Evolutionary conservation across 2,888 invertebrate genomes (phyloP).

Genomic region (Drosophila prostipennis): DNA sequence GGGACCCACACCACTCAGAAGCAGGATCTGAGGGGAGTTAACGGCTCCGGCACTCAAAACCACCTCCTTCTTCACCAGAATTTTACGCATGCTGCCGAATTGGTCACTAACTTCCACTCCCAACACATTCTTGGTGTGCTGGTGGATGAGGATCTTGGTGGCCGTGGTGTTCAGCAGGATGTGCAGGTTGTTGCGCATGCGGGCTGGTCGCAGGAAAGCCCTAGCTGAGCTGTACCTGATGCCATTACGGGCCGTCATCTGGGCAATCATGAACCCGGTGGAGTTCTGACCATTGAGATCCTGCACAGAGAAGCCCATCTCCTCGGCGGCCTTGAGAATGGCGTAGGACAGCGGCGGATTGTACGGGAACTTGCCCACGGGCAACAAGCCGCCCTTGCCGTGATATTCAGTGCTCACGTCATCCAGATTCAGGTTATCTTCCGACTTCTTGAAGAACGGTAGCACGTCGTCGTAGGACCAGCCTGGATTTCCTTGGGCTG

Average conservation of each 20-base stretch:
- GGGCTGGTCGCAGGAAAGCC: conserved; percentile 92
- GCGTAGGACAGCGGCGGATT: conserved; percentile 92
- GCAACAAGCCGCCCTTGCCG: conserved; percentile 90
- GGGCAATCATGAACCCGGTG: conserved; percentile 94
- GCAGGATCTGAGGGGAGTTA: conserved; percentile 95
- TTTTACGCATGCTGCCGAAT: conserved; percentile 85
- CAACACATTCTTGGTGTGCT: conserved; percentile 89
- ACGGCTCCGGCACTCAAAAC: conserved; percentile 93
- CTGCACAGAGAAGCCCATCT: conserved; percentile 90
- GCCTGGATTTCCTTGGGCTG: conserved; percentile 92
- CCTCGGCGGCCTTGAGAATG: conserved; percentile 91
- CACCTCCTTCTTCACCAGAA: conserved; percentile 92
- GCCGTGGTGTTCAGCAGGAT: conserved; percentile 93
- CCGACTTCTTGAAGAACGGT: conserved; percentile 94
- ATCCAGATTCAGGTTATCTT: conserved; percentile 89
- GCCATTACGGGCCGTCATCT: conserved; percentile 94
- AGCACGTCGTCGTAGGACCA: conserved; percentile 96
- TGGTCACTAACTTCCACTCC: conserved; percentile 88
- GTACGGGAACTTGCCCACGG: conserved; percentile 93
- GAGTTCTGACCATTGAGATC: conserved; percentile 93
- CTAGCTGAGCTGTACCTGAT: conserved; percentile 92
- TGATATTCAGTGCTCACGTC: conserved; percentile 91
- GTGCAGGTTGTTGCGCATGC: conserved; percentile 91
- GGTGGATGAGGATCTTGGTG: conserved; percentile 90
- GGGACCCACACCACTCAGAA: conserved; percentile 95